Evolutionary conservation across 92 coral and sea anemone species (phyloP), one percentile per base, ranked within the genome.

Genomic region (Siderastrea radians): DNA sequence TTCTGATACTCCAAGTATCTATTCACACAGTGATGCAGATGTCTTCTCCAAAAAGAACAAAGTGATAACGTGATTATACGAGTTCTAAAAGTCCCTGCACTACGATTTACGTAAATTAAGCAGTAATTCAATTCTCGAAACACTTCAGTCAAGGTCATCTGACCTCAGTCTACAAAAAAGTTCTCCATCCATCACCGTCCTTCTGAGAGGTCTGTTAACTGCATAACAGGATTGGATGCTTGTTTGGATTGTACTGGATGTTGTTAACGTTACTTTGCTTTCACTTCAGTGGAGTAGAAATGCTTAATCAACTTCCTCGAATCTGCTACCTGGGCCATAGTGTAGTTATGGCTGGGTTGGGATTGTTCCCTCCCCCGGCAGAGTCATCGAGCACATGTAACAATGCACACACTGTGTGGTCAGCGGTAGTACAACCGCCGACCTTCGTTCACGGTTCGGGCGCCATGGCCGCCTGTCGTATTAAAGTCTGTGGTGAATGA

Each of bases 221-320:
- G 44, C 69, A 64, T 7, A 16, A 64, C 69, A 3, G 45, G 44
- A 64, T 64, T 64, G n/a, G 69, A 16, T 19, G 3, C 45, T 19
- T 16, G 8, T n/a, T 16, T 7, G 15, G 43, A 55, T 43, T 8
- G 68, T n/a, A 58, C 44, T 87, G 61, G 15, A 52, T 53, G 7
- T 70, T 11, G 72, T 79, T 59, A 8, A 79, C 72, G 46, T 62
- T n/a, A n/a, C n/a, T n/a, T 62, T 1, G 83, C 48, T 11, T 45
- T 75, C 81, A 84, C 88, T 64, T 74, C 82, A 46, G 63, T 64
- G 43, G 88, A 82, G 52, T 63, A 7, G 44, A 75, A 62, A 44
- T 84, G 75, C 72, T 62, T 84, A 7, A 84, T 9, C 50, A 84
- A 58, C 44, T 64, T 64, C 26, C 54, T 13, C 2, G 80, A 7